Evolutionary conservation across 2,113 vertebrate species (phyloP), one percentile per base, ranked within the genome.

Genomic region (Phycodurus eques): DNA sequence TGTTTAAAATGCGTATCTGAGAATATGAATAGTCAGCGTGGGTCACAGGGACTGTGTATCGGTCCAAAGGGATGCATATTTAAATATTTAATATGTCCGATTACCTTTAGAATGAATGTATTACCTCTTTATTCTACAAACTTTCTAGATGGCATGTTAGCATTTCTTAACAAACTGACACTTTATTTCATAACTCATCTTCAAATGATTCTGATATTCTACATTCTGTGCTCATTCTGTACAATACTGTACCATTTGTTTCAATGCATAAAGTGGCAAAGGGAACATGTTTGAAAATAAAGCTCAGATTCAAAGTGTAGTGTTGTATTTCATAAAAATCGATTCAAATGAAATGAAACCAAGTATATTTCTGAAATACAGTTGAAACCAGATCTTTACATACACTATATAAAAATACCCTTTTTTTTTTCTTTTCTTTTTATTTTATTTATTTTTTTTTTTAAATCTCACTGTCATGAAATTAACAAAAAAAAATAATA

Each of bases 241-340:
- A 22, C n/a, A 47, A 7, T 71, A 8, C 42, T 68, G 8, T 77
- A 17, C 15, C 4, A 2, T 19, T 86, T 72, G 77, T 70, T 74
- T 66, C 65, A 82, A 68, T 77, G 17, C 68, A 78, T 53, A 57
- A 76, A 83, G 72, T 27, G 27, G 73, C 46, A 88, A 89, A 87
- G 76, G 80, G 74, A 84, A 82, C 61, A 8, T 68, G 47, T 0
- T 2, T 68, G 22, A n/a, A 77, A 85, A 79, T 81, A 71, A 76
- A 85, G 15, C 19, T 66, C 9, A 49, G 15, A 31, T 44, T n/a
- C 2, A 15, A 33, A 54, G 3, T 27, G 9, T 15, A 12, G 6
- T 70, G 2, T 73, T 75, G 67, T 27, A 10, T 72, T 68, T 70
- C 22, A 61, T 56, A 17, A 44, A 7, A 10, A 42, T 51, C 59